phyloP scores from a whole-genome alignment of 2,113 vertebrate genomes.

The Gracilinanus agilis region DNA sequence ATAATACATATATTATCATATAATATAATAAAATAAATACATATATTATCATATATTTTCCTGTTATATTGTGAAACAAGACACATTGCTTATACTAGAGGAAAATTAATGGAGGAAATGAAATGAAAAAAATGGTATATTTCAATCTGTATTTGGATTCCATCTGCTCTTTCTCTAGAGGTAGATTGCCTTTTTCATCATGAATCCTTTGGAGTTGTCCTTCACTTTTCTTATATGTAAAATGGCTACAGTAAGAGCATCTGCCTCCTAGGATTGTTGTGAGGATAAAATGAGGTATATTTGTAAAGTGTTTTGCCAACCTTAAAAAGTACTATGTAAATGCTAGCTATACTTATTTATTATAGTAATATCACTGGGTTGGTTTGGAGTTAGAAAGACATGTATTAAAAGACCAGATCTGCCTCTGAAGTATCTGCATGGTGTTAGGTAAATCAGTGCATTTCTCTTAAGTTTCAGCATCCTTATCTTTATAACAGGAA shows the following conservation, averaged over 20 bases:
- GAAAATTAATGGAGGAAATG: no score
- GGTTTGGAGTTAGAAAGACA: neutral
- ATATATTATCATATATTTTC: no score
- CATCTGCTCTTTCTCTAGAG: no score
- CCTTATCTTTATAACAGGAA: conserved; percentile 12
- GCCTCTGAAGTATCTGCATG: neutral
- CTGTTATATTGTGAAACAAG: no score
- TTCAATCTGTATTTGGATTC: no score
- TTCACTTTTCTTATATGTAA: neutral
- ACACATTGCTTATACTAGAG: no score
- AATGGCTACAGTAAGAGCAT: no score
- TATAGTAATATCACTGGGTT: neutral
- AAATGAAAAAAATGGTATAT: no score
- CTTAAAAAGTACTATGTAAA: neutral
- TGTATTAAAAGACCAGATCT: neutral
- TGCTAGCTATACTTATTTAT: neutral
- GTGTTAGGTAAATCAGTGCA: neutral
- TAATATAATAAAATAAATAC: no score
- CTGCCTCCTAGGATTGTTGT: neutral
- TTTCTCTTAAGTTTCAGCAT: conserved; percentile 21
- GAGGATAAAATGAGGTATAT: neutral
- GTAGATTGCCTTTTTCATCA: no score
- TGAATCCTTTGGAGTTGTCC: no score
- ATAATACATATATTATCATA: no score
- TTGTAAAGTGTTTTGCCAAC: neutral